Evolutionary conservation across 2,113 vertebrate species (phyloP), one percentile per base, ranked within the genome.

Genomic region (Nipponia nippon): DNA sequence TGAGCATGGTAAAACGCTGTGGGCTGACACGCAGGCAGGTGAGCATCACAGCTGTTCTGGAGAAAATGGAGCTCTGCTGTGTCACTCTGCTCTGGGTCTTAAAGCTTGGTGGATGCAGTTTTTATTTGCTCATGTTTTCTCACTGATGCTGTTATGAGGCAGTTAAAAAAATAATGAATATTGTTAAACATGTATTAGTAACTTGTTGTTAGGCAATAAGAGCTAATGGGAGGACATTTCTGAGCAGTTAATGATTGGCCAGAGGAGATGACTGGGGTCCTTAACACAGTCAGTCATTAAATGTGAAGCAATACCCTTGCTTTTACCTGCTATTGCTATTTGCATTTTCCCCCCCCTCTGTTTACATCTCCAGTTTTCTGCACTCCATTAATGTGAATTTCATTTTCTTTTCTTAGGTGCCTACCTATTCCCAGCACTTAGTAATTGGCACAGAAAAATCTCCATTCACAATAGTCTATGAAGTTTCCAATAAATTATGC

Each of bases 241-340:
- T 21, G 18, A 87, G 73, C 52, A 59, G 94, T 89, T 96, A 93
- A 93, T 96, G 87, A 87, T 94, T 96, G 93, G 73, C 87, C 84
- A 89, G 87, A 94, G 81, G 73, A 94, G 77, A 91, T 25, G 81
- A 65, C 89, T 91, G 84, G 12, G 55, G 59, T 87, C n/a, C 73
- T 91, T 91, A 82, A 87, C 34, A 62, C 40, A 67, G 77, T 84
- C 80, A 78, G 67, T 92, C 77, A 75, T 94, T 89, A 93, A 82
- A 91, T 11, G 44, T 69, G 91, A 94, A 95, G 84, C 84, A 87
- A 95, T 85, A 94, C 38, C 44, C 52, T 11, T 84, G 73, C 52
- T 87, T 85, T 89, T 69, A 80, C 70, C 53, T 2, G 0, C 58
- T 61, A 19, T 30, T 83, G 75, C 44, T 88, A 62, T 90, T 92